These are phyloP conservation scores for Gallinago undulata DNA, from an alignment of 2,113 vertebrate genomes.

Conservation along the genomic window DNA sequence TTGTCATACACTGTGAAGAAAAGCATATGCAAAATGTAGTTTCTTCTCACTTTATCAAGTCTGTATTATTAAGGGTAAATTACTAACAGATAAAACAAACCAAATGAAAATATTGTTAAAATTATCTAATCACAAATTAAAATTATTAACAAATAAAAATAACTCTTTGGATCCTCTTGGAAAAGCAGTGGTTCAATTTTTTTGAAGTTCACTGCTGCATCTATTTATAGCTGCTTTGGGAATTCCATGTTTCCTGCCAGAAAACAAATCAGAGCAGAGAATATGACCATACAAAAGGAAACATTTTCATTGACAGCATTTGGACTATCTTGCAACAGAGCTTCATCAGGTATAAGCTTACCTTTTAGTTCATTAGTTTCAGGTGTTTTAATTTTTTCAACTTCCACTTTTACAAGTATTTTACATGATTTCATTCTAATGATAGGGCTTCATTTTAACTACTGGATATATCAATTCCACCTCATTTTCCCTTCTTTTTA, in stretches of 20 bases:
- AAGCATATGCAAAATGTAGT: not conserved
- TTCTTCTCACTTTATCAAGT: not conserved
- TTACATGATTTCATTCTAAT: slow-evolving; percentile 1
- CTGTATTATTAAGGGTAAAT: not conserved
- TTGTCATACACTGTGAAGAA: not conserved
- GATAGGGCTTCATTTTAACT: slow-evolving; percentile 26
- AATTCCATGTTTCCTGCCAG: not conserved
- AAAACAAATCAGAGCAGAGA: not conserved
- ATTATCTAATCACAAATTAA: not conserved
- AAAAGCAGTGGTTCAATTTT: not conserved
- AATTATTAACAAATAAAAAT: not conserved
- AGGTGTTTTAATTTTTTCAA: not conserved
- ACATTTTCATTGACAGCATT: not conserved
- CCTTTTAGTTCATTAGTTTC: not conserved
- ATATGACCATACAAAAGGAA: not conserved
- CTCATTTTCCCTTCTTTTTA: slow-evolving; percentile 39
- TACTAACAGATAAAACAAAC: not conserved
- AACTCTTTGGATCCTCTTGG: not conserved
- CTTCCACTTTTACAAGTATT: slow-evolving; percentile 27
- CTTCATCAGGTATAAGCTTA: not conserved
- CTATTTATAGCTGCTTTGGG: not conserved
- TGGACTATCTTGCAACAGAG: not conserved
- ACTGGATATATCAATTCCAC: slow-evolving; percentile 12
- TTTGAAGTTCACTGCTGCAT: not conserved
- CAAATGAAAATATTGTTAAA: not conserved